A percentile compares a stretch with the other conserved stretches of the same genome.
Evolutionary conservation across 2,113 vertebrate species (phyloP).

Genomic region (Callospermophilus lateralis): DNA sequence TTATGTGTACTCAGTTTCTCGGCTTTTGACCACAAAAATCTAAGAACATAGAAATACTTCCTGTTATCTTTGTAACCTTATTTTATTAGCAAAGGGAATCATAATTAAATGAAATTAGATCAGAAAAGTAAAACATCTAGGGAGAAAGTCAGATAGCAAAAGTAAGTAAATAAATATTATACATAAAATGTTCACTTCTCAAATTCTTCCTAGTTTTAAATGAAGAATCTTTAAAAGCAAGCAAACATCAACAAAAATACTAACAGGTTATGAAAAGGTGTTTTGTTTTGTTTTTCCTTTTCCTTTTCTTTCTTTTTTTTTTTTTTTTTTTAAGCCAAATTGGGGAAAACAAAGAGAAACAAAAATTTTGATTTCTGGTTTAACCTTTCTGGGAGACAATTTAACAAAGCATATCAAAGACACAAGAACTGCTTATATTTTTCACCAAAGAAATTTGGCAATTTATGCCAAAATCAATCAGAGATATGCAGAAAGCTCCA

Average conservation of each 20-base stretch:
- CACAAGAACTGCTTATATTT: background rate
- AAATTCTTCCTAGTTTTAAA: conserved; percentile 56
- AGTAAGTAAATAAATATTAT: conserved; percentile 28
- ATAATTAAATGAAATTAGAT: conserved; percentile 31
- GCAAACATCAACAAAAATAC: conserved; percentile 25
- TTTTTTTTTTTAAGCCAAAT: background rate
- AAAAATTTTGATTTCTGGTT: background rate
- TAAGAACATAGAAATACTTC: conserved; percentile 41
- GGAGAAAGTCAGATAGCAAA: conserved; percentile 32
- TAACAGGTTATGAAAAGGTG: background rate
- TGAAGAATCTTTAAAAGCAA: conserved; percentile 46
- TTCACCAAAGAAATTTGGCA: conserved; percentile 13
- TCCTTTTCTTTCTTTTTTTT: background rate
- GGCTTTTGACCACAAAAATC: conserved; percentile 60
- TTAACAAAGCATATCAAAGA: background rate
- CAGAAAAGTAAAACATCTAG: conserved; percentile 17
- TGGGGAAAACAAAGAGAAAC: conserved; percentile 27
- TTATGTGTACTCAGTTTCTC: conserved; percentile 63
- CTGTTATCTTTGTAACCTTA: conserved; percentile 56
- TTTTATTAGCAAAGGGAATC: conserved; percentile 56
- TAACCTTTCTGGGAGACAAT: background rate
- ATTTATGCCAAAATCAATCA: conserved; percentile 23
- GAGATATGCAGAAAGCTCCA: background rate
- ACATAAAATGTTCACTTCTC: conserved; percentile 26
- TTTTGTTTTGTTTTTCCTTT: background rate